Evolutionary conservation across 2,888 invertebrate genomes (phyloP).

Genomic region (Rhamnusium bicolor): DNA sequence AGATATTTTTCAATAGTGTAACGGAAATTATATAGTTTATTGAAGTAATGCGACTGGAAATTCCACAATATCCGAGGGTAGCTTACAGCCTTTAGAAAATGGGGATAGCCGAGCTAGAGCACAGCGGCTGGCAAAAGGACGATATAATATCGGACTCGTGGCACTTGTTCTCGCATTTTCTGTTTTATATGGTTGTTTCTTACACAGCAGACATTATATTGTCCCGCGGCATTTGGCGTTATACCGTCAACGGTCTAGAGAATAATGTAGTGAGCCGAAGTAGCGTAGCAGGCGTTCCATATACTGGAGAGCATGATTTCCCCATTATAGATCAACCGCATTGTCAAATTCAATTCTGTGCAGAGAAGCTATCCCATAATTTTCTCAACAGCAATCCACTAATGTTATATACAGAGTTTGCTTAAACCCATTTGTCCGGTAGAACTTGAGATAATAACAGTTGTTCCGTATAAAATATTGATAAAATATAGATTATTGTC

Average conservation of each 20-base stretch:
- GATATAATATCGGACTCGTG: slow-evolving; percentile 56
- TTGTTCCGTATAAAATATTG: neutral
- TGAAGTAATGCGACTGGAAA: slow-evolving; percentile 32
- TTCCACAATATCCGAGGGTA: slow-evolving; percentile 36
- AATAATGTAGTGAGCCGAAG: slow-evolving; percentile 52
- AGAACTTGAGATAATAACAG: slow-evolving; percentile 15
- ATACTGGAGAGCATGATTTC: slow-evolving; percentile 31
- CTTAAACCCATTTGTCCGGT: slow-evolving; percentile 47
- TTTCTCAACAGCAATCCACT: slow-evolving; percentile 44
- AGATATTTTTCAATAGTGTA: slow-evolving; percentile 29
- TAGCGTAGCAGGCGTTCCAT: slow-evolving; percentile 10
- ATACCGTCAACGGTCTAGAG: slow-evolving; percentile 54
- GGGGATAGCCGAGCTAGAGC: slow-evolving; percentile 8
- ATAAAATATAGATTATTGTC: neutral
- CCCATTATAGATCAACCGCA: slow-evolving; percentile 57
- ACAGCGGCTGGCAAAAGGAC: slow-evolving; percentile 44
- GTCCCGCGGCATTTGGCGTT: slow-evolving; percentile 63
- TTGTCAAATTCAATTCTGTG: slow-evolving; percentile 59
- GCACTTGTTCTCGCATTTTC: slow-evolving; percentile 61
- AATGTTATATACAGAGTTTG: slow-evolving; percentile 22
- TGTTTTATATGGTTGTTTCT: slow-evolving; percentile 63
- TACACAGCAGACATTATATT: slow-evolving; percentile 63
- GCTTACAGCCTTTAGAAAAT: slow-evolving; percentile 22
- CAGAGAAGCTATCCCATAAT: slow-evolving; percentile 55
- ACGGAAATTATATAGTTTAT: slow-evolving; percentile 36